Conservation (phyloP, 1,140 invertebrate genomes). For the Drosophila subobscura region DNA sequence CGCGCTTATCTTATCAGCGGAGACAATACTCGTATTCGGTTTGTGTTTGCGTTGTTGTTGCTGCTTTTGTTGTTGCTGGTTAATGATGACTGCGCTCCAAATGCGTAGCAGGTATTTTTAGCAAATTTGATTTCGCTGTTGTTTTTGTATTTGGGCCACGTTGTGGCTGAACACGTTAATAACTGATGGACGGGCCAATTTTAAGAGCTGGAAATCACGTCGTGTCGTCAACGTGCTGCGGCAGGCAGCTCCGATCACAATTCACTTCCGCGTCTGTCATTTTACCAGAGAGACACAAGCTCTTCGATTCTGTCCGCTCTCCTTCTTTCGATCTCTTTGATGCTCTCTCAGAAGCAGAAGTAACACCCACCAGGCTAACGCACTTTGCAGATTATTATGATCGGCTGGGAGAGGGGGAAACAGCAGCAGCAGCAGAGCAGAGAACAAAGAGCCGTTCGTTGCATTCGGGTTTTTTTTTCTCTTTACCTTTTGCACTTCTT, state of each 20-base stretch:
- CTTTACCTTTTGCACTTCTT: conserved; percentile 7
- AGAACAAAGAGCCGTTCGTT: conserved; percentile 44
- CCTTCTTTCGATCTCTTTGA: conserved; percentile 2
- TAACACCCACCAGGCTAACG: conserved; percentile 36
- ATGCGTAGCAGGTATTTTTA: conserved; percentile 64
- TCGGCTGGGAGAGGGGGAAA: conserved; percentile 14
- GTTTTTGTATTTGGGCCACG: conserved; percentile 69
- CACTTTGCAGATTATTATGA: conserved; percentile 30
- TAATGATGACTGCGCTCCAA: conserved; percentile 37
- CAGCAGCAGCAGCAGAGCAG: background rate
- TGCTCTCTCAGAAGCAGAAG: background rate
- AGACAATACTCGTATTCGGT: conserved; percentile 1
- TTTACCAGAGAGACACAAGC: conserved; percentile 13
- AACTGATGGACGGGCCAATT: conserved; percentile 29
- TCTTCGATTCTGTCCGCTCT: conserved; percentile 28
- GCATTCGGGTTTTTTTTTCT: conserved; percentile 12
- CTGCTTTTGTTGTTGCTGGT: conserved; percentile 5
- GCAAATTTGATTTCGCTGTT: conserved; percentile 28
- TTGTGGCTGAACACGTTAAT: conserved; percentile 72
- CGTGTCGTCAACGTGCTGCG: conserved; percentile 40
- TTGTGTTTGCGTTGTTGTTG: conserved; percentile 24
- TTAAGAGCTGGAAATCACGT: conserved; percentile 69
- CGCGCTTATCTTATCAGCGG: conserved; percentile 35
- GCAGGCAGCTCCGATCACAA: conserved; percentile 3
- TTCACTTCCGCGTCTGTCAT: conserved; percentile 70